These are phyloP conservation scores for Trididemnum miniatum DNA, from an alignment of 23 tunicate genomes.

Conservation along the genomic window DNA sequence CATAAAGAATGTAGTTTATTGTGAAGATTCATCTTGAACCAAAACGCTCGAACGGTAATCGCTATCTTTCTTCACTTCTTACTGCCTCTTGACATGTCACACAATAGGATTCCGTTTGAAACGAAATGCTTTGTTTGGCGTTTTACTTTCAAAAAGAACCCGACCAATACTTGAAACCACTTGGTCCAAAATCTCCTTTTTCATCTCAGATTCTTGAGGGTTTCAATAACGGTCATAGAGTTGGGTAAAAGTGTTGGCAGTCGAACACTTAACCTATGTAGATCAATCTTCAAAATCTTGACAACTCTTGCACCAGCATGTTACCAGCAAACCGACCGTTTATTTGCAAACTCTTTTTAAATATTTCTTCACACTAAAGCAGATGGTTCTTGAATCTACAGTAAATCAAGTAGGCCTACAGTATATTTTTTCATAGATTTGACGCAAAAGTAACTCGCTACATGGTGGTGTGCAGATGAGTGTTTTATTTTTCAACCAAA, in stretches of 20 bases:
- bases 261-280: not conserved
- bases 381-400: too few relatives aligned
- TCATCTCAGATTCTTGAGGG: not conserved
- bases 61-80: conserved; percentile 24
- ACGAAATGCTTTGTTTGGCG: conserved; percentile 34
- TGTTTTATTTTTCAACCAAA: too few relatives aligned
- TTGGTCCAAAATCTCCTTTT: conserved; percentile 15
- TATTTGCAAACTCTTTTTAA: too few relatives aligned
- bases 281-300: conserved; percentile 5
- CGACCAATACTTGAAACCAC: conserved; percentile 3
- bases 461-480: too few relatives aligned
- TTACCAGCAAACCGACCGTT: too few relatives aligned
- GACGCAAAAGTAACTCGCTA: too few relatives aligned
- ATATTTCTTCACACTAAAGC: too few relatives aligned
- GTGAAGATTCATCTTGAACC: conserved; percentile 10
- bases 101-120: conserved; percentile 9
- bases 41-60: conserved; percentile 44
- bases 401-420: too few relatives aligned
- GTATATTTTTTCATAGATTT: too few relatives aligned
- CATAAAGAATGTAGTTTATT: conserved; percentile 9
- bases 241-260: conserved; percentile 5
- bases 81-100: conserved; percentile 6
- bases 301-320: too few relatives aligned
- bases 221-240: conserved; percentile 17
- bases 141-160: conserved; percentile 39